These are phyloP conservation scores for Orussus abietinus DNA, from an alignment of 1,140 invertebrate species.

Conservation along the genomic window DNA sequence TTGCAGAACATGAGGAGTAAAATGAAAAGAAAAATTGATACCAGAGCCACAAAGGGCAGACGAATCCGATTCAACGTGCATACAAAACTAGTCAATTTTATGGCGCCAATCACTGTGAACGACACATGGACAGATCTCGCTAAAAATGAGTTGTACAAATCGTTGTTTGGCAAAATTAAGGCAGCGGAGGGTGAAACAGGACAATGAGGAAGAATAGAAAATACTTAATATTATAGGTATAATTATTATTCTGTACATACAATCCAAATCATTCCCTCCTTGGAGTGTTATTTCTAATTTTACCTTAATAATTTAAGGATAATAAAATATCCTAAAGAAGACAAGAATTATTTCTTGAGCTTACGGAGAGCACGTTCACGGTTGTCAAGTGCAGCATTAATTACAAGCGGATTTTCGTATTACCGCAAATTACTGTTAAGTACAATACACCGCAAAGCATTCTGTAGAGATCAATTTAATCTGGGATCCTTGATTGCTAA, in stretches of 20 bases:
- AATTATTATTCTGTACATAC: slow-evolving; percentile 7
- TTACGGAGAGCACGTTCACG: no score
- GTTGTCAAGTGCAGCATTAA: no score
- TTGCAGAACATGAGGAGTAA: slow-evolving; percentile 86
- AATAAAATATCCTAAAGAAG: no score
- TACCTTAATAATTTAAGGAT: no score
- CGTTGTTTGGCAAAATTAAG: slow-evolving; percentile 72
- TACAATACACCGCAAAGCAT: no score
- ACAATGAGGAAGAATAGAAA: slow-evolving; percentile 7
- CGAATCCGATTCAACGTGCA: slow-evolving; percentile 88
- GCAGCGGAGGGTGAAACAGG: slow-evolving; percentile 7
- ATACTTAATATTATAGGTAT: background rate
- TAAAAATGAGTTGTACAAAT: slow-evolving; percentile 76
- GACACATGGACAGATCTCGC: slow-evolving; percentile 71
- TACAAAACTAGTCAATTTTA: slow-evolving; percentile 88
- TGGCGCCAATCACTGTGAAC: slow-evolving; percentile 73
- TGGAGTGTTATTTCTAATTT: no score
- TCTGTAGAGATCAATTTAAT: no score
- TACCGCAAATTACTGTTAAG: no score
- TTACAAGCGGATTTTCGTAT: no score
- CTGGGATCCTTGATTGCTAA: no score
- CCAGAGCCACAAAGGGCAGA: slow-evolving; percentile 87
- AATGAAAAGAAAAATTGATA: slow-evolving; percentile 88
- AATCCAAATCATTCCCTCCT: no score
- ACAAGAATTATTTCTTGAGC: no score